Percentiles rank a stretch among this genome's conserved stretches.
These are phyloP conservation scores for Prunella fulvescens DNA, from an alignment of 2,113 vertebrate species.

Conservation along the genomic window DNA sequence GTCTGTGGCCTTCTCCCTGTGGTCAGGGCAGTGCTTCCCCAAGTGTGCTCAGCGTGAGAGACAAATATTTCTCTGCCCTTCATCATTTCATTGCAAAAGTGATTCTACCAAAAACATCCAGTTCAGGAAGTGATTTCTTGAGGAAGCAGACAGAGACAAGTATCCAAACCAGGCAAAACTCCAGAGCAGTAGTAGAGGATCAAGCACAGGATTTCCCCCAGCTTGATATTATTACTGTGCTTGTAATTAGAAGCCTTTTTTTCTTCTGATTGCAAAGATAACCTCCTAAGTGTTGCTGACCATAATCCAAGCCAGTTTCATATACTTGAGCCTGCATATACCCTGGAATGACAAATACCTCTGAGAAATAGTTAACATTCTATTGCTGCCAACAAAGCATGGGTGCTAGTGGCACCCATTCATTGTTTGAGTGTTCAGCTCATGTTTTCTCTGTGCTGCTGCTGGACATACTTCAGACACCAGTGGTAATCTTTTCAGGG, in stretches of 20 bases:
- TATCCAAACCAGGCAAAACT: background rate
- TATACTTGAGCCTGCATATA: background rate
- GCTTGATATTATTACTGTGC: background rate
- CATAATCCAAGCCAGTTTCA: background rate
- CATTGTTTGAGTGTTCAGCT: background rate
- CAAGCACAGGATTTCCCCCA: background rate
- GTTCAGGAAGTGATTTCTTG: background rate
- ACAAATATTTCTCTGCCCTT: background rate
- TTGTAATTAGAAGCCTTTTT: background rate
- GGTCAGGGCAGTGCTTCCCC: background rate
- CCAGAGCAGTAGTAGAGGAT: background rate
- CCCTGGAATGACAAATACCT: background rate
- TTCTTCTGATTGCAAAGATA: background rate
- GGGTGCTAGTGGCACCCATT: background rate
- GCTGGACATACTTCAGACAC: background rate
- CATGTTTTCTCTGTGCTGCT: background rate
- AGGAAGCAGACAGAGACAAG: background rate
- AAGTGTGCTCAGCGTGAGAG: background rate
- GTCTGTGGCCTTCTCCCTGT: background rate
- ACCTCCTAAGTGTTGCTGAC: background rate
- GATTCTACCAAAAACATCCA: background rate
- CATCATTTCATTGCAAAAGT: background rate
- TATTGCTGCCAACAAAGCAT: background rate
- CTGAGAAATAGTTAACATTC: background rate
- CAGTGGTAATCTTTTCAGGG: background rate